A percentile compares a stretch with the other conserved stretches of the same genome.
These are phyloP conservation scores for Cephalopachus bancanus DNA, from an alignment of 2,797 vertebrate genomes.

Conservation along the genomic window DNA sequence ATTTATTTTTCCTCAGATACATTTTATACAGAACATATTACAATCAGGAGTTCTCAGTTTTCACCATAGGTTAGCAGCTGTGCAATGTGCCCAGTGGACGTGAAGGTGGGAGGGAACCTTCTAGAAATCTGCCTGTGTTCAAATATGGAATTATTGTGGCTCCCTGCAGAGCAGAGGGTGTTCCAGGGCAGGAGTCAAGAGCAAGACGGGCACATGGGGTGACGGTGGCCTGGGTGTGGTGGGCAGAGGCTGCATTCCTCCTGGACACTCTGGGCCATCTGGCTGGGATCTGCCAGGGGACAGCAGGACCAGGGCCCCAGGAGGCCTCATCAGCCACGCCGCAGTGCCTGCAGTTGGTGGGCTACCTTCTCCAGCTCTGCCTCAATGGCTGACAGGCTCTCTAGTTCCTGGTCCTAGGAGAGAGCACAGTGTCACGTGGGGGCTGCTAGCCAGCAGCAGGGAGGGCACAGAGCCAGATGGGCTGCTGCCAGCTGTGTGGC, in stretches of 20 bases:
- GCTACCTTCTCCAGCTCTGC: conserved; percentile 96
- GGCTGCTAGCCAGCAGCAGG: neutral
- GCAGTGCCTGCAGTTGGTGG: conserved; percentile 94
- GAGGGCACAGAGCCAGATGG: rapidly evolving
- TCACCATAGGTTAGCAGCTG: conserved; percentile 89
- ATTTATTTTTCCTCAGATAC: conserved; percentile 90
- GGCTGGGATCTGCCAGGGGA: conserved; percentile 58
- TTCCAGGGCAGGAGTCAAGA: conserved; percentile 56
- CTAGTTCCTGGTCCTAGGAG: conserved; percentile 93
- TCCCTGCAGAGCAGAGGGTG: neutral
- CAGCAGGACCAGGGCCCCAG: conserved; percentile 21
- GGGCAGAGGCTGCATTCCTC: conserved; percentile 58
- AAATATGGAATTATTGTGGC: conserved; percentile 38
- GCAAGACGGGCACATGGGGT: conserved; percentile 22
- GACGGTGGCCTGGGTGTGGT: neutral
- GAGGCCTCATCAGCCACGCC: conserved; percentile 85
- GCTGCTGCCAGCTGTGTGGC: neutral
- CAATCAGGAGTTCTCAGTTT: conserved; percentile 86
- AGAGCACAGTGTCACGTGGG: neutral
- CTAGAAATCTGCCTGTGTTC: conserved; percentile 87
- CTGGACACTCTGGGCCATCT: neutral
- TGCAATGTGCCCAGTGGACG: conserved; percentile 87
- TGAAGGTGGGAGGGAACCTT: conserved; percentile 83
- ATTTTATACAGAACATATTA: conserved; percentile 87
- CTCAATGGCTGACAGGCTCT: conserved; percentile 96